Evolutionary conservation across 1,140 invertebrate genomes (phyloP).

Genomic region (Heliconius hewitsoni): DNA sequence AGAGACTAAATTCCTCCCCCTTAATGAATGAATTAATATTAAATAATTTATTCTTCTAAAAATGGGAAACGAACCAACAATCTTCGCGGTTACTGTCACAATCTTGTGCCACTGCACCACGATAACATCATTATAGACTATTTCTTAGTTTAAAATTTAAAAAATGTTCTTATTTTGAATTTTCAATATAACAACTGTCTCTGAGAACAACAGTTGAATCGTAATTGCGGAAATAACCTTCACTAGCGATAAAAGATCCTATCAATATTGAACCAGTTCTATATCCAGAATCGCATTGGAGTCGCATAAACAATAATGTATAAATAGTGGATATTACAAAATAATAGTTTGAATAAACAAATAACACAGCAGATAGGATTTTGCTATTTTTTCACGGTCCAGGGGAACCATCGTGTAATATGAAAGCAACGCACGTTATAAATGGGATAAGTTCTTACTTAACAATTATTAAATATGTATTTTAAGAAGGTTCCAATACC

Average conservation of each 20-base stretch:
- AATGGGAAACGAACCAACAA: no score
- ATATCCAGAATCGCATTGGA: background rate
- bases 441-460: no score
- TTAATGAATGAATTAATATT: no score
- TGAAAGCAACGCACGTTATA: background rate
- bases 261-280: constrained; percentile 10
- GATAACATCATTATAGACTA: no score
- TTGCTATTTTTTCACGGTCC: no score
- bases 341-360: constrained; percentile 50
- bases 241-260: constrained; percentile 1
- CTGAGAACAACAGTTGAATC: background rate
- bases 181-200: background rate
- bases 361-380: constrained; percentile 24
- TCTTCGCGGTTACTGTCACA: no score
- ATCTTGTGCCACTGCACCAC: no score
- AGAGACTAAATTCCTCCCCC: no score
- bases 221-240: constrained; percentile 26
- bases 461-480: no score
- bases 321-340: constrained; percentile 35
- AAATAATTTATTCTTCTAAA: no score
- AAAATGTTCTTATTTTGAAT: background rate
- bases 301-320: constrained; percentile 1
- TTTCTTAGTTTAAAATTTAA: background rate
- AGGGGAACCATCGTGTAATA: background rate
- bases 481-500: no score